These are phyloP conservation scores for Paramormyrops kingsleyae DNA, from an alignment of 2,113 vertebrate species.

Conservation along the genomic window DNA sequence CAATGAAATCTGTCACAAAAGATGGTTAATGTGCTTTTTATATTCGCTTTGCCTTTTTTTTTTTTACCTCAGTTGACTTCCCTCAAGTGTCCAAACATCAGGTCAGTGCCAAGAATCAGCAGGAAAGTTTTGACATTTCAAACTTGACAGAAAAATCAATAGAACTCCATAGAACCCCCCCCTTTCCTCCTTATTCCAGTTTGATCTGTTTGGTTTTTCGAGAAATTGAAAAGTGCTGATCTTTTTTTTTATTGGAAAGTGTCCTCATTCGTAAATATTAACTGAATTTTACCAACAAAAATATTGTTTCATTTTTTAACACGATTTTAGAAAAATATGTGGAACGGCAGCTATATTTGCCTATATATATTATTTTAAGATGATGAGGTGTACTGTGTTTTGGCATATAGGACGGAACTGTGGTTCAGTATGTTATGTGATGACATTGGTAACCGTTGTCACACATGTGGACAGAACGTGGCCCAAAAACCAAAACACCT, in stretches of 20 bases:
- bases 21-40: background rate
- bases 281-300: background rate
- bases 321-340: background rate
- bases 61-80: background rate
- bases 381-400: background rate
- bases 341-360: background rate
- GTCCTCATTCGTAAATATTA: background rate
- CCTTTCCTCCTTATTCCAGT: background rate
- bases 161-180: too few relatives aligned
- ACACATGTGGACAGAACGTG: background rate
- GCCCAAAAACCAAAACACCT: background rate
- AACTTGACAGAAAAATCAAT: background rate
- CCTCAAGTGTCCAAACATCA: background rate
- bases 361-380: background rate
- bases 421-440: background rate
- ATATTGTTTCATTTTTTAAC: background rate
- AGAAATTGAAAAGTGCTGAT: background rate
- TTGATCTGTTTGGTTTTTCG: background rate
- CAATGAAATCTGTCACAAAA: background rate
- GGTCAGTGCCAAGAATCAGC: background rate
- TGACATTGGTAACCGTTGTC: background rate
- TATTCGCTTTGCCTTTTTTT: background rate
- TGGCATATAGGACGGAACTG: background rate
- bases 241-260: background rate
- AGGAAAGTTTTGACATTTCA: background rate